Evolutionary conservation across 2,888 invertebrate genomes (phyloP), one percentile per base, ranked within the genome.

Genomic region (Chirona hameri): DNA sequence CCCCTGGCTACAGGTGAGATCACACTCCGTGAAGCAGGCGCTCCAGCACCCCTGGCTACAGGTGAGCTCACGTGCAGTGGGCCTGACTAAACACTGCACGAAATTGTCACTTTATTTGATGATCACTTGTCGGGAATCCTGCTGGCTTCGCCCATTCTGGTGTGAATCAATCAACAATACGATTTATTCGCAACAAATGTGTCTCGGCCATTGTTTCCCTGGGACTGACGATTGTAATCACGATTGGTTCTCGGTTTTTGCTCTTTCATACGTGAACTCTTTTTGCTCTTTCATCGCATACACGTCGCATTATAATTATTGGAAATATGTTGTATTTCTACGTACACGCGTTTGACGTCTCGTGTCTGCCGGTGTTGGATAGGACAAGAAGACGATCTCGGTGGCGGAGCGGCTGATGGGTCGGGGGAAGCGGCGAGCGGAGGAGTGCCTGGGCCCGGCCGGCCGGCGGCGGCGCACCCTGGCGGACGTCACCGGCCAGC

Each of bases 31-130:
- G 29, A 88, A 90, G 39, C 90, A 92, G 85, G 91, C 93, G 82
- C 87, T 94, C 0, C 87, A 89, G 31, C 93, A 94, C 87, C 88
- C 90, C 0, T 95, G 95, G 95, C 90, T 95, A 86, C 89, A 90
- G 88, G 92, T 84, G 60, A 79, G 83, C 12, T 7, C 57, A 21
- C 21, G 0, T 27, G 39, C 18, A 15, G 21, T 21, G 57, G 21
- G 18, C 57, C 39, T 39, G 39, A 39, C 39, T 7, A 5, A 7
- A 39, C 39, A 39, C 7, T 39, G 4, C 39, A 39, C 39, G 7
- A 5, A 5, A 39, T 39, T 39, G 39, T 39, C 39, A 5, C 2
- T 39, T 39, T 39, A 39, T 39, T 39, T 39, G 39, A 39, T 39
- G 39, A 39, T 39, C 39, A 39, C 7, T 7, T 39, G 2, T 7